A percentile compares a stretch with the other conserved stretches of the same genome.
These are phyloP conservation scores for Paracyprichromis sp. DNA, from an alignment of 2,113 vertebrate genomes.

Conservation along the genomic window DNA sequence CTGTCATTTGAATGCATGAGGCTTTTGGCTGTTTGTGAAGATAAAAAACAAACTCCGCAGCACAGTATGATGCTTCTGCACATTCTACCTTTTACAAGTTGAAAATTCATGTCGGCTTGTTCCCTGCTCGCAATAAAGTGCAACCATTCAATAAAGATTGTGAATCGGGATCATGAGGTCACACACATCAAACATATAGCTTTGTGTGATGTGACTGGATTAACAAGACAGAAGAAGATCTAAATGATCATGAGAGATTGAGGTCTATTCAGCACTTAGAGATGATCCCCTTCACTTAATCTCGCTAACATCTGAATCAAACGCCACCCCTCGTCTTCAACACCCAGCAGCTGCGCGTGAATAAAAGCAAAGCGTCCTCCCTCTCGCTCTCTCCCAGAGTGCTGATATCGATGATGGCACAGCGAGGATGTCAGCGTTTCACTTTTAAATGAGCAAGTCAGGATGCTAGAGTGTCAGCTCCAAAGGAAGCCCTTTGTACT, in stretches of 20 bases:
- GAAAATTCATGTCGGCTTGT: not conserved
- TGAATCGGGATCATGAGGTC: not conserved
- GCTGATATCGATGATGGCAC: not conserved
- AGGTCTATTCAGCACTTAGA: not conserved
- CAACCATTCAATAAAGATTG: not conserved
- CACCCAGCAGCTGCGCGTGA: not conserved
- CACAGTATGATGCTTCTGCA: not conserved
- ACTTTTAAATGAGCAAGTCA: not conserved
- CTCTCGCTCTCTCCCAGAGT: not conserved
- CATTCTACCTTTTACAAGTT: not conserved
- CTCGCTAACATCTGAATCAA: not conserved
- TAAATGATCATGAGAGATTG: not conserved
- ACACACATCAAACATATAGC: not conserved
- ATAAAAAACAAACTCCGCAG: not conserved
- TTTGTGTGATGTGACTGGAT: not conserved
- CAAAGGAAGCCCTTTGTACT: not conserved
- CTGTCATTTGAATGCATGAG: not conserved
- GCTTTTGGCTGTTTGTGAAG: not conserved
- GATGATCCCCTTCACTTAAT: not conserved
- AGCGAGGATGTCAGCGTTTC: not conserved
- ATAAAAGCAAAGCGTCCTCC: not conserved
- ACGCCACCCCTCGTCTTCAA: not conserved
- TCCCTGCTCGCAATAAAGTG: not conserved
- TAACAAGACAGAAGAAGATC: not conserved
- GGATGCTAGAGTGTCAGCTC: not conserved